Evolutionary conservation across 2,797 vertebrate genomes (phyloP).

Genomic region (Coregonus suidteri): DNA sequence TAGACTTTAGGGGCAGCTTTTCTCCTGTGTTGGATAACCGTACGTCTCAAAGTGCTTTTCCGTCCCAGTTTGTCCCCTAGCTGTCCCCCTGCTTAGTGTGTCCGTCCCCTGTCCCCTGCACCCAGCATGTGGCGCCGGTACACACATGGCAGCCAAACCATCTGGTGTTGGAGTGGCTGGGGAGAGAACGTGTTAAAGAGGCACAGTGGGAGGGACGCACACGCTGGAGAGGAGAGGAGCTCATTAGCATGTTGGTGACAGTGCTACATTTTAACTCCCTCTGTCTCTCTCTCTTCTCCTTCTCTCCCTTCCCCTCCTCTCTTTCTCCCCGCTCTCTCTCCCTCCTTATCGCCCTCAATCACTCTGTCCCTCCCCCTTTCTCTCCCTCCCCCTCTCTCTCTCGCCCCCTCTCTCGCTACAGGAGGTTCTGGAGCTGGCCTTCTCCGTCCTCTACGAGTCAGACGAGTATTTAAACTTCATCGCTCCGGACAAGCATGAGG

Average conservation of each 20-base stretch:
- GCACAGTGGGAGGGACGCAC: neutral
- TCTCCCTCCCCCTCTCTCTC: slow-evolving; percentile 20
- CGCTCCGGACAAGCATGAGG: slow-evolving; percentile 97
- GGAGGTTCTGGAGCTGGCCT: slow-evolving; percentile 97
- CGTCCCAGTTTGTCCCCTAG: neutral
- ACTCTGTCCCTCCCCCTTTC: slow-evolving; percentile 9
- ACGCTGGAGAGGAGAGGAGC: neutral
- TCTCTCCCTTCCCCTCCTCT: neutral
- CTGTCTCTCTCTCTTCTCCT: neutral
- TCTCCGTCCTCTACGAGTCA: slow-evolving; percentile 96
- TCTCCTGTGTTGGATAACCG: neutral
- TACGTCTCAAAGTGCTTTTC: slow-evolving; percentile 1
- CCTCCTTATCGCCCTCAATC: slow-evolving; percentile 5
- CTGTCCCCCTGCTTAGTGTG: neutral
- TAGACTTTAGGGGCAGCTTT: too few relatives aligned
- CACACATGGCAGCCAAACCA: slow-evolving; percentile 33
- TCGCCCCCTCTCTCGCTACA: slow-evolving; percentile 60
- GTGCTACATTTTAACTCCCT: neutral
- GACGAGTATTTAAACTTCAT: slow-evolving; percentile 98
- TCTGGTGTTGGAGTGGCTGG: slow-evolving; percentile 46
- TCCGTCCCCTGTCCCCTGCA: slow-evolving; percentile 24
- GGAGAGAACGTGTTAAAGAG: slow-evolving; percentile 3
- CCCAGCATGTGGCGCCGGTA: slow-evolving; percentile 21
- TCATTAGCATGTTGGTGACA: neutral
- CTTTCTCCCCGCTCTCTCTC: neutral